Evolutionary conservation across 2,797 vertebrate species (phyloP), one percentile per base, ranked within the genome.

Genomic region (Spinus olivaceus): DNA sequence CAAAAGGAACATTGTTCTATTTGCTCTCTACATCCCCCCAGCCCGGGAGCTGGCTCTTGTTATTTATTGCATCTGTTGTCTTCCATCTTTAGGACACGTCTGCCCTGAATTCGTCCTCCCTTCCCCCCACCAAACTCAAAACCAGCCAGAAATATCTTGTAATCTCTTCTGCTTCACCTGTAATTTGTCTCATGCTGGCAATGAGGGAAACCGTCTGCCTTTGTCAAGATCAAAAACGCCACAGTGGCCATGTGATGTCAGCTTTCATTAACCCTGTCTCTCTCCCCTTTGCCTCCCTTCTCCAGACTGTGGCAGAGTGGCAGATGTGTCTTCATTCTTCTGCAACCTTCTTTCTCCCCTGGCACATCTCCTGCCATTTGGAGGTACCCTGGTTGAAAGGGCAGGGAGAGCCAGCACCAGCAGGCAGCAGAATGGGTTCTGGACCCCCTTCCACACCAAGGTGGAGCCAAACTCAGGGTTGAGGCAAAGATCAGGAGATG

Each of bases 151-250:
- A 96, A 94, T 94, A 95, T 81, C 86, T 78, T 76, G n/a, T 69
- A 79, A 91, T 93, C 86, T 92, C 85, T 97, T 97, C 91, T 93
- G 95, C 92, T 96, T 96, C 96, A 96, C 93, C 94, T 97, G 93
- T 72, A 85, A 96, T 95, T 94, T 77, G 86, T 89, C 77, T 88
- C 90, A 77, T 79, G 81, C 67, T 84, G 78, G 94, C 95, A 87
- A 83, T 0, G 39, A 94, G 72, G 14, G 2, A 78, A 94, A 89
- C 87, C 35, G 73, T 93, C 97, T 91, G 92, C 76, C 66, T 96
- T 94, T 93, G 93, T 96, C 95, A 91, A 83, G 96, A 95, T 96
- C 94, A 94, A 91, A 96, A 92, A 66, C 27, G 24, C 60, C 63
- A 85, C 2, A 3, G 42, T 41, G 71, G 90, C 77, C 57, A 35